Percentiles rank a stretch among this genome's conserved stretches.
phyloP scores from a whole-genome alignment of 2,888 invertebrate species.

The Crioceris asparagi region DNA sequence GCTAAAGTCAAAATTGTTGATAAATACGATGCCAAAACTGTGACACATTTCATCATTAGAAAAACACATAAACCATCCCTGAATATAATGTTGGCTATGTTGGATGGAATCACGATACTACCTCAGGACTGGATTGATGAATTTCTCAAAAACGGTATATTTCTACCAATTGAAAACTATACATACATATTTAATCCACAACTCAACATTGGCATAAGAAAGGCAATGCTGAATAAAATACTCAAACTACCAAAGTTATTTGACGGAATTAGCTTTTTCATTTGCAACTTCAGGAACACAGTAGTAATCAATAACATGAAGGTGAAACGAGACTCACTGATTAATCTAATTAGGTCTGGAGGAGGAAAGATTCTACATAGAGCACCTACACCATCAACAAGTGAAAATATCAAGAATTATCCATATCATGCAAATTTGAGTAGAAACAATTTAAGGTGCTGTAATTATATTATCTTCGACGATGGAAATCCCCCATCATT shows the following conservation, averaged over 20 bases:
- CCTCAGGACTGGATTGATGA: conserved; percentile 24
- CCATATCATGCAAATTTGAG: conserved; percentile 19
- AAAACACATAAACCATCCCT: conserved; percentile 21
- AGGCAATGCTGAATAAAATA: conserved; percentile 24
- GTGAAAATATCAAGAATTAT: conserved; percentile 13
- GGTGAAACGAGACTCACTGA: conserved; percentile 22
- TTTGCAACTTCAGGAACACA: conserved; percentile 17
- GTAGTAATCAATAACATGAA: conserved; percentile 18
- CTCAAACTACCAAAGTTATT: conserved; percentile 29
- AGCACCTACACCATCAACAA: conserved; percentile 24
- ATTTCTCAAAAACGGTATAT: conserved; percentile 17
- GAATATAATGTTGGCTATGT: conserved; percentile 25
- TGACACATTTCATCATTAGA: conserved; percentile 26
- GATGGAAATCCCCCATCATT: conserved; percentile 22
- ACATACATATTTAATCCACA: conserved; percentile 15
- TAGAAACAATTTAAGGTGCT: conserved; percentile 17
- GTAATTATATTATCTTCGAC: conserved; percentile 28
- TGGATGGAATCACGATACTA: conserved; percentile 26
- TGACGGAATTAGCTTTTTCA: conserved; percentile 28
- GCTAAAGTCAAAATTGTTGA: conserved; percentile 19
- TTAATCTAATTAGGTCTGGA: conserved; percentile 22
- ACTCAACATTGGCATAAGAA: conserved; percentile 21
- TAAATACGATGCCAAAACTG: conserved; percentile 21
- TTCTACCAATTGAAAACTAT: conserved; percentile 18
- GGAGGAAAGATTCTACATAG: conserved; percentile 26